These are phyloP conservation scores for Eubasilissa regina DNA, from an alignment of 1,140 invertebrate species.

Conservation along the genomic window DNA sequence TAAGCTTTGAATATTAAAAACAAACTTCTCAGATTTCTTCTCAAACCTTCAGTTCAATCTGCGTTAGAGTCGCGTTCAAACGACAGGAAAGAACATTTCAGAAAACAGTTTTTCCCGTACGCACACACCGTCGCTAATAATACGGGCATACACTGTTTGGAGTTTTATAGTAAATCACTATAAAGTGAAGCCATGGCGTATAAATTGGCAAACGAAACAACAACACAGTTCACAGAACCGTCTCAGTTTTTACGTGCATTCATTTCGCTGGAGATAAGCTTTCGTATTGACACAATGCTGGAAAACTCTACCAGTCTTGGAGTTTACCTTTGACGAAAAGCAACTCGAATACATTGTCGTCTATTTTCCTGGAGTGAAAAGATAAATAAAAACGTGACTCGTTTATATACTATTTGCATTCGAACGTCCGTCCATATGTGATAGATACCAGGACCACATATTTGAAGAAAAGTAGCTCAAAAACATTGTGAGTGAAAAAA, in stretches of 20 bases:
- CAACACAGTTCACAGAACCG: constrained; percentile 49
- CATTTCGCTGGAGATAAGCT: constrained; percentile 51
- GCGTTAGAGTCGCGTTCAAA: constrained; percentile 16
- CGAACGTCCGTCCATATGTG: no score
- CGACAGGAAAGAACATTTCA: constrained; percentile 13
- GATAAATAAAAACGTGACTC: no score
- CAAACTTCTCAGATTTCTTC: constrained; percentile 8
- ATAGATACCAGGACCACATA: no score
- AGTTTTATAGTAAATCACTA: constrained; percentile 57
- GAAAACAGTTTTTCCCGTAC: constrained; percentile 16
- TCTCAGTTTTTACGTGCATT: constrained; percentile 56
- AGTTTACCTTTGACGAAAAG: constrained; percentile 39
- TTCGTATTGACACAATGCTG: constrained; percentile 38
- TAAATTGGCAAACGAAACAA: constrained; percentile 59
- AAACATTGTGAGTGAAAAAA: no score
- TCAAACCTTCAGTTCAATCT: constrained; percentile 11
- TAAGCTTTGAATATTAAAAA: constrained; percentile 24
- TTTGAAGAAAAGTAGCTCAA: no score
- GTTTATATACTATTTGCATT: no score
- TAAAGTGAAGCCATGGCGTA: constrained; percentile 56
- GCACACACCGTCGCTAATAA: constrained; percentile 41
- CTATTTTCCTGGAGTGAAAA: constrained; percentile 5
- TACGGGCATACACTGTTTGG: constrained; percentile 26
- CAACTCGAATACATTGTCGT: constrained; percentile 16
- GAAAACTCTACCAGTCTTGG: constrained; percentile 30